Conservation (phyloP, 2,888 invertebrate genomes). For the Ommatoiulus sabulosus region DNA sequence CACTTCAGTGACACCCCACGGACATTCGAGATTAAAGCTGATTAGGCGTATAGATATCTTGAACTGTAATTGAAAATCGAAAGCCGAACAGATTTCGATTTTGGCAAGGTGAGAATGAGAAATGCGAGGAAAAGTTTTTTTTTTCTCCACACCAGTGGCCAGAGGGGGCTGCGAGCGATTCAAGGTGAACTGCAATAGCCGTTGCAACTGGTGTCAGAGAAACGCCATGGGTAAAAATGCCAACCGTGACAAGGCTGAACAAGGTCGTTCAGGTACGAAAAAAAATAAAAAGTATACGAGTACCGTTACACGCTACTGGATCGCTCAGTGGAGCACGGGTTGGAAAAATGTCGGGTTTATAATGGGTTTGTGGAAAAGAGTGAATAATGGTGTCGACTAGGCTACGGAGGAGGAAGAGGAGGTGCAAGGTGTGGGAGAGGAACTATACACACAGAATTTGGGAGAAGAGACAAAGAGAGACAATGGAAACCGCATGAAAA, state of each 20-base stretch:
- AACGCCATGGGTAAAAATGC: background rate
- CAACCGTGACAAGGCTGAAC: conserved; percentile 1
- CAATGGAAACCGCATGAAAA: background rate
- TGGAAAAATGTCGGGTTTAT: background rate
- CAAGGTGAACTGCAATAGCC: background rate
- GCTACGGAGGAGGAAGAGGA: too few species aligned
- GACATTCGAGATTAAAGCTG: background rate
- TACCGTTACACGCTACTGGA: background rate
- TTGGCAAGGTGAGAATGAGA: background rate
- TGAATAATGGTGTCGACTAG: background rate
- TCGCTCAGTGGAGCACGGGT: background rate
- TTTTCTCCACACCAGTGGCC: background rate
- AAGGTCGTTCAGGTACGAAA: background rate
- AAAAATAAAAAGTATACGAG: background rate
- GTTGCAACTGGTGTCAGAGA: background rate
- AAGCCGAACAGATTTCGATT: background rate
- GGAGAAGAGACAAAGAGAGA: background rate
- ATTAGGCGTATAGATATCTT: background rate
- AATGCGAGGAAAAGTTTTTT: background rate
- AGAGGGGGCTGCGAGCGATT: background rate
- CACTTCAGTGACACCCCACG: background rate
- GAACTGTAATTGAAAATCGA: background rate
- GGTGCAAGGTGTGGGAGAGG: too few species aligned
- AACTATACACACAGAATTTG: too few species aligned
- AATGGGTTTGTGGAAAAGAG: background rate